Evolutionary conservation across 2,888 invertebrate species (phyloP), one percentile per base, ranked within the genome.

Genomic region (Heteromurus nitidus): DNA sequence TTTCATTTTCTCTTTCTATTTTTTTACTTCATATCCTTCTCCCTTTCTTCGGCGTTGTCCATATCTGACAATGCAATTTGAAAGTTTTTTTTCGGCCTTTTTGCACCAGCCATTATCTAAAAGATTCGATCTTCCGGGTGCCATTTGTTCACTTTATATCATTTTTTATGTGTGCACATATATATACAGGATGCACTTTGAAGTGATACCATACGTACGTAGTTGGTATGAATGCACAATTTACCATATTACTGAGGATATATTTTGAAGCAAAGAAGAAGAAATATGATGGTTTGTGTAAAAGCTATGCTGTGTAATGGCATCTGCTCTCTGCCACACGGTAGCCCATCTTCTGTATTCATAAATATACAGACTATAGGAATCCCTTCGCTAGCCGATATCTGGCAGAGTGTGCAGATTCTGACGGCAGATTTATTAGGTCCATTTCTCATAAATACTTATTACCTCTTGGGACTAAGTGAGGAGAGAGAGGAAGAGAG

Each of bases 391-490:
- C 36, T n/a, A 76, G 60, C 64, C 76, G 76, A 82, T 82, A 76
- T 82, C 76, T 72, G 60, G 82, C 82, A 60, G 76, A 70, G 76
- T 82, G 69, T 76, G 76, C 82, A 82, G 76, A 82, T 82, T 82
- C 62, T 76, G 82, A 82, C 77, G 73, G 77, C 64, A 69, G 77
- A 82, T 82, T 82, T 82, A 82, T 79, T 73, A 69, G 74, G 82
- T 79, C 82, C 82, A 82, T 82, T 82, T 82, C 79, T 82, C 82
- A 82, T 79, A 82, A 82, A 82, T 82, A 79, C 74, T 74, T 80
- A 80, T 80, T 80, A 80, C 79, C 79, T n/a, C n/a, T 24, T 53
- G 70, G 70, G 70, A 69, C 70, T n/a, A n/a, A n/a, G n/a, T n/a
- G n/a, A n/a, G n/a, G n/a, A n/a, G n/a, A n/a, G n/a, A n/a, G n/a